Base-by-base conservation (phyloP, 2,888 invertebrate species). In the Lamellibrachia columna region DNA sequence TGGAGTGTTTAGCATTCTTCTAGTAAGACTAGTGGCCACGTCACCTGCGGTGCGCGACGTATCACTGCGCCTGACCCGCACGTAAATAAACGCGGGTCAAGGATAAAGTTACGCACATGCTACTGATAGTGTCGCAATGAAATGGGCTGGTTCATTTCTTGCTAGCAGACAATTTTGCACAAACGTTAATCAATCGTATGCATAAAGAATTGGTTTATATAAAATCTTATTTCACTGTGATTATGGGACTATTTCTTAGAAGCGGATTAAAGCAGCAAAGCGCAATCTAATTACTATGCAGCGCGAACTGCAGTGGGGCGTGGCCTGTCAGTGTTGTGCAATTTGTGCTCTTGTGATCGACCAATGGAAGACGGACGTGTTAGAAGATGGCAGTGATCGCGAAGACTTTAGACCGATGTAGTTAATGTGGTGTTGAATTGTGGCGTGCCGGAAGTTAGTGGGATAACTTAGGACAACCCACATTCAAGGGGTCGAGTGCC, bases 1-100 rank as follows among this genome's bases (percentile, higher is more conserved):
- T 75, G 22, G n/a, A 75, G 75, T 75, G 75, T 75, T 75, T 75
- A 75, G 75, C 75, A 75, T 75, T 75, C 75, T 75, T 75, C 75
- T 75, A 75, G 75, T 75, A 75, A 75, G 75, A 75, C 75, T 75
- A 22, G 58, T 22, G 22, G 75, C 75, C 75, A 75, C 75, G 75
- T 75, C 75, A 75, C 75, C 40, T 75, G 15, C 22, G 2, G 75
- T 6, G 4, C 75, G 22, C 75, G 75, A 75, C 75, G 75, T 75
- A 75, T 75, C 75, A 15, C 75, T 3, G 75, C 75, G 75, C 75
- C 22, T 75, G 22, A 75, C 75, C 22, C 75, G 22, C 22, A 75
- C 75, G 75, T 75, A 75, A 75, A 75, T 75, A 75, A 75, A 75
- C 75, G 15, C 75, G n/a, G 75, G 75, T 75, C 75, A 75, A 75